Percentiles rank a stretch among this genome's conserved stretches.
phyloP scores from a whole-genome alignment of 2,888 invertebrate genomes.

The Spialia ferax region DNA sequence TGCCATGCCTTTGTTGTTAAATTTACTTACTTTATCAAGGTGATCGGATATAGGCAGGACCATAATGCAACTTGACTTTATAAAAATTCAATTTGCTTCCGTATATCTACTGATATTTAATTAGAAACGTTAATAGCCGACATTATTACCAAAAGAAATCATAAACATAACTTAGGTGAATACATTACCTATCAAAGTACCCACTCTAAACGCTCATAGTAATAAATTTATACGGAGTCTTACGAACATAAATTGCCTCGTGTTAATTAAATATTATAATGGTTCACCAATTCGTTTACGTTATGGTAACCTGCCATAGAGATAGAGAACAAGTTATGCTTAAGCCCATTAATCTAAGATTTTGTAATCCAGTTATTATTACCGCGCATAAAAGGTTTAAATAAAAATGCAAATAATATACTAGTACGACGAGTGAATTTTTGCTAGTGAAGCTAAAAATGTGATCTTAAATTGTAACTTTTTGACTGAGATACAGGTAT shows the following conservation, averaged over 20 bases:
- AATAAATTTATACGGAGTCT: constrained; percentile 62
- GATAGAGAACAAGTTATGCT: constrained; percentile 69
- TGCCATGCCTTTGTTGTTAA: too few species aligned
- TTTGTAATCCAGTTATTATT: constrained; percentile 77
- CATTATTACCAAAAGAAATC: constrained; percentile 57
- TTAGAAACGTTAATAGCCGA: constrained; percentile 50
- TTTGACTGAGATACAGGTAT: too few species aligned
- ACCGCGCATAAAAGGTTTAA: constrained; percentile 2
- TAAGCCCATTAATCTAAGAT: constrained; percentile 73
- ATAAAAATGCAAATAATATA: constrained; percentile 1
- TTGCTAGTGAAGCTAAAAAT: neutral
- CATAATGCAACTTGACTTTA: neutral
- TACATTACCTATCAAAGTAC: constrained; percentile 62
- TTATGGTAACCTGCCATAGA: constrained; percentile 63
- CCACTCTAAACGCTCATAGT: constrained; percentile 58
- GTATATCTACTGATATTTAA: constrained; percentile 46
- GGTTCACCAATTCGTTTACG: constrained; percentile 69
- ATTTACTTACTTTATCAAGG: too few species aligned
- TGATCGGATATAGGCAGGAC: too few species aligned
- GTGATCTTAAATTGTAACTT: too few species aligned
- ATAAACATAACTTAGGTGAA: constrained; percentile 68
- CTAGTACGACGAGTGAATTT: neutral
- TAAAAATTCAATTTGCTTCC: constrained; percentile 13
- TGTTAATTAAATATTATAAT: constrained; percentile 76
- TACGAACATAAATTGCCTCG: constrained; percentile 67